Evolutionary conservation across 1,140 invertebrate genomes (phyloP), one percentile per base, ranked within the genome.

Genomic region (Drosophila kepulauana): DNA sequence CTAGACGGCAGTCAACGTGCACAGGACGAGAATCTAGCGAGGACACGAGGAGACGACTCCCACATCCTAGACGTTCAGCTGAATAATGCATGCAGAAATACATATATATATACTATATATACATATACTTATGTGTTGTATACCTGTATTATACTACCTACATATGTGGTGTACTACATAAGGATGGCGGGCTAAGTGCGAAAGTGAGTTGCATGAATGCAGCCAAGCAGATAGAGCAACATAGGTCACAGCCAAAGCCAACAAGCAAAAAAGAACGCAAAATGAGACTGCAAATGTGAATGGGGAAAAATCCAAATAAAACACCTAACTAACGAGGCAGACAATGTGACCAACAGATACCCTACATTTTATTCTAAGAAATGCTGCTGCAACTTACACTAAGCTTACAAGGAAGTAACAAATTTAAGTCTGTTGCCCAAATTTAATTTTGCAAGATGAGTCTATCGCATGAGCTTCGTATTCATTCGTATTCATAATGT

Each of bases 171-270:
- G 13, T 63, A 81, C 46, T 46, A 48, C 76, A 56, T 75, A 8
- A 74, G 13, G 56, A 51, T 61, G 59, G 49, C 67, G 70, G 48
- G 62, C 74, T 78, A 89, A 88, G 85, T 89, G 85, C 81, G 81
- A 89, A 89, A 90, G 78, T 90, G 86, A 90, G 85, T 90, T 89
- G 86, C 86, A 88, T 89, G 80, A 77, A 88, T 82, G 85, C 84
- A 88, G 61, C 77, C 69, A 70, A 85, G 85, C 85, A 89, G 85
- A 84, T 81, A 88, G 84, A 89, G 85, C 85, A 89, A 74, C 85
- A 86, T 52, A 81, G 85, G 85, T 89, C 86, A 79, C 68, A 78
- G 79, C 77, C 69, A 73, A 67, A 61, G 63, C 63, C 57, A 63
- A 64, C 63, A 57, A 56, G 35, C 28, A 49, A 61, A 62, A 74